phyloP scores from a whole-genome alignment of 92 coral and sea anemone genomes.

The Siderastrea radians region DNA sequence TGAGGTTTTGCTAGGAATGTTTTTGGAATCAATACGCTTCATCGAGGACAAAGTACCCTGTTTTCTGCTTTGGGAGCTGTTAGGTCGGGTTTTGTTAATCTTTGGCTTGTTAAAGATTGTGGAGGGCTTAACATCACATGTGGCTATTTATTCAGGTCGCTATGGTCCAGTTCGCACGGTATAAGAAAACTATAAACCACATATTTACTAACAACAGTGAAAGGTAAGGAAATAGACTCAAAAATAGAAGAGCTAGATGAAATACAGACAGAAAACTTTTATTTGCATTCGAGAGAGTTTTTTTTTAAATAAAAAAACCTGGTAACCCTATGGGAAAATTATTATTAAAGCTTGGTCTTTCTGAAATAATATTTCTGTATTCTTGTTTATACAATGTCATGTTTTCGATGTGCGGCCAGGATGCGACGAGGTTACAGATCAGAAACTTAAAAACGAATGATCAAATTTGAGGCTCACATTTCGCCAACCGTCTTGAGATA shows the following conservation, averaged over 20 bases:
- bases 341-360: no score
- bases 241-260: background rate
- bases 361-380: no score
- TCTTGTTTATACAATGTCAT: no score
- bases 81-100: conserved; percentile 47
- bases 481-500: no score
- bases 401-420: no score
- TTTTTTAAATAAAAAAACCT: no score
- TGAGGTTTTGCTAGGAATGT: conserved; percentile 33
- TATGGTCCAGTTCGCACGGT: conserved; percentile 23
- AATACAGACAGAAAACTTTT: background rate
- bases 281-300: background rate
- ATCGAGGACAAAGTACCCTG: conserved; percentile 21
- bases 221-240: no score
- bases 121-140: conserved; percentile 45
- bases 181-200: conserved; percentile 16
- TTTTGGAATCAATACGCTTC: conserved; percentile 45
- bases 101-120: conserved; percentile 55
- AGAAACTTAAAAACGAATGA: no score
- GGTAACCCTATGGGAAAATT: no score
- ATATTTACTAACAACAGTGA: background rate
- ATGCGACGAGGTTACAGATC: no score
- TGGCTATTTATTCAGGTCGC: conserved; percentile 11
- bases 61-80: conserved; percentile 23
- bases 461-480: no score